A percentile compares a stretch with the other conserved stretches of the same genome.
phyloP scores from a whole-genome alignment of 1,140 invertebrate genomes.

The Copidosoma floridanum region DNA sequence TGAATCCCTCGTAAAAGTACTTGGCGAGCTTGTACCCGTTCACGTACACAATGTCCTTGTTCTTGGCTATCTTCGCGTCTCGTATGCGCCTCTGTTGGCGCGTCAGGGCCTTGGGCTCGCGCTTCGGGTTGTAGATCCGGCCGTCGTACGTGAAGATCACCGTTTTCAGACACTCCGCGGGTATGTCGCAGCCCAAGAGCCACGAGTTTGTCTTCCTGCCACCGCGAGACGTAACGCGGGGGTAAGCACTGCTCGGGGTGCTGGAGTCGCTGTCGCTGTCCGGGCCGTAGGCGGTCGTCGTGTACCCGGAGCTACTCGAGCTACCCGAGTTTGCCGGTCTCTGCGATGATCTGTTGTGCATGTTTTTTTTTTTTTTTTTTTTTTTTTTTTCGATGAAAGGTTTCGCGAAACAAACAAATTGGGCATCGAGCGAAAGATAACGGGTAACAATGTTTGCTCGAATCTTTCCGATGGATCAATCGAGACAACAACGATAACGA shows the following conservation, averaged over 20 bases:
- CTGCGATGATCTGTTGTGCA: conserved; percentile 20
- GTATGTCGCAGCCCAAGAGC: conserved; percentile 19
- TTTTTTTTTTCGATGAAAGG: too few species aligned
- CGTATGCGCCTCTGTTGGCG: conserved; percentile 54
- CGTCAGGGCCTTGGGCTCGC: conserved; percentile 31
- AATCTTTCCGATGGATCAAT: too few species aligned
- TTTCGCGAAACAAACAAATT: too few species aligned
- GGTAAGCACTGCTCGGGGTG: conserved; percentile 47
- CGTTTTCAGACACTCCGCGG: conserved; percentile 41
- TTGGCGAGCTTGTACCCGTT: conserved; percentile 63
- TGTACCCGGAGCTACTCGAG: conserved; percentile 62
- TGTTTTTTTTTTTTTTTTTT: too few species aligned
- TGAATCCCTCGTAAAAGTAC: conserved; percentile 63
- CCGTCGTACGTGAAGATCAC: conserved; percentile 38
- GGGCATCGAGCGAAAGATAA: too few species aligned
- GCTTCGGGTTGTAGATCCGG: conserved; percentile 36
- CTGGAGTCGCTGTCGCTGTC: conserved; percentile 61
- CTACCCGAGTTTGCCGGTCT: conserved; percentile 47
- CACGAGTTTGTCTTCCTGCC: neutral
- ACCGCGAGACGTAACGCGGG: too few species aligned
- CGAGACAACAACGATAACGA: too few species aligned
- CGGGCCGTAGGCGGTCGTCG: conserved; percentile 56
- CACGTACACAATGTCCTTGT: conserved; percentile 59
- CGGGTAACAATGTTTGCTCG: too few species aligned
- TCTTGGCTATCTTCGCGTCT: conserved; percentile 44